These are phyloP conservation scores for Neofelis nebulosa DNA, from an alignment of 2,113 vertebrate genomes.

Conservation along the genomic window DNA sequence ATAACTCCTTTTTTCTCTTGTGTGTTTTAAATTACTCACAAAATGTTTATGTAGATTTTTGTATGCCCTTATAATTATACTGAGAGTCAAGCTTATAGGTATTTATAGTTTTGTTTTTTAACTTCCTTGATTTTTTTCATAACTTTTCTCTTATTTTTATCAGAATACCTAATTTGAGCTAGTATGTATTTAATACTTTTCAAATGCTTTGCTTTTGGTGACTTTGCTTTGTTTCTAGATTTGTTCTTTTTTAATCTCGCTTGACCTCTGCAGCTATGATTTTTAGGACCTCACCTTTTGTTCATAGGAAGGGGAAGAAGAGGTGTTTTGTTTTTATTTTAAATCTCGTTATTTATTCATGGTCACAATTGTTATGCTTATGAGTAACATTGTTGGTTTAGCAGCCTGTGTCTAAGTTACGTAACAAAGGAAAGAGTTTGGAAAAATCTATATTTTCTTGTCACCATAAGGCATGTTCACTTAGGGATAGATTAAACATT, in stretches of 20 bases:
- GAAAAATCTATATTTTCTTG: background rate
- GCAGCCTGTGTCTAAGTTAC: background rate
- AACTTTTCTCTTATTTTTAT: background rate
- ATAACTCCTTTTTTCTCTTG: slow-evolving; percentile 67
- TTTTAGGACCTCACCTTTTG: background rate
- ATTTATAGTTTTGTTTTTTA: background rate
- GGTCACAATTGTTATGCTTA: background rate
- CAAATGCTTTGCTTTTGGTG: background rate
- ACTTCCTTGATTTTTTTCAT: background rate
- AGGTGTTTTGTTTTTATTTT: background rate
- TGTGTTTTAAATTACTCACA: slow-evolving; percentile 74
- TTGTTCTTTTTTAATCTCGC: background rate
- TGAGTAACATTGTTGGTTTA: background rate
- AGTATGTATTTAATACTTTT: background rate
- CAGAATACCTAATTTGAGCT: background rate
- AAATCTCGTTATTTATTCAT: background rate
- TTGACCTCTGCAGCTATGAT: background rate
- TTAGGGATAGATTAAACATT: background rate
- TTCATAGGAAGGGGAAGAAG: background rate
- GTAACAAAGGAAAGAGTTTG: background rate
- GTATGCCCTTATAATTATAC: slow-evolving; percentile 30
- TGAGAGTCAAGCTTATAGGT: background rate
- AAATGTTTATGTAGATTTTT: slow-evolving; percentile 61
- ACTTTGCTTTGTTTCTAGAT: background rate
- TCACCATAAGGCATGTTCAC: background rate